A percentile compares a stretch with the other conserved stretches of the same genome.
Evolutionary conservation across 2,888 invertebrate species (phyloP).

Genomic region (Liodrosophila aerea): DNA sequence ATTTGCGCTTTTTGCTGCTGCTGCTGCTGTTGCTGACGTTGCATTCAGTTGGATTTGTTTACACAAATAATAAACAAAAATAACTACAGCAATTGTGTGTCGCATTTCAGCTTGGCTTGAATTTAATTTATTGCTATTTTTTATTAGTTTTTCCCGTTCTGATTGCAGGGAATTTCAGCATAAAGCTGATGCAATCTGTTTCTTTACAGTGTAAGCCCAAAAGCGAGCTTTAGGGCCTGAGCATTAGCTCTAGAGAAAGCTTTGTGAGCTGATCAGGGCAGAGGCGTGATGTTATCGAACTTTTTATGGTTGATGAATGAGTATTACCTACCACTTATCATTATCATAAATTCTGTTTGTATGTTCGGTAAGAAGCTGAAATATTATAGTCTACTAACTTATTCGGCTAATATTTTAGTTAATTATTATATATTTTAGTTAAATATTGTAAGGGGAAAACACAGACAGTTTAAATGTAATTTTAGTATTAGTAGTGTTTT

Average conservation of each 20-base stretch:
- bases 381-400: no score
- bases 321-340: no score
- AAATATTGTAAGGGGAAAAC: no score
- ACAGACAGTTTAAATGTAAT: no score
- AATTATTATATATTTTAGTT: no score
- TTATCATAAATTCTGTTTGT: no score
- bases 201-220: conserved; percentile 10
- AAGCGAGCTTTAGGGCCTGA: not conserved
- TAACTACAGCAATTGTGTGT: conserved; percentile 19
- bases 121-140: conserved; percentile 17
- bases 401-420: no score
- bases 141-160: not conserved
- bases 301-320: no score
- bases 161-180: not conserved
- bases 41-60: conserved; percentile 54
- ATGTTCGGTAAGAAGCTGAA: no score
- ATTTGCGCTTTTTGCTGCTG: conserved; percentile 9
- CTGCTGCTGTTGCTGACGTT: conserved; percentile 31
- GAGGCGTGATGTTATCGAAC: no score
- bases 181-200: conserved; percentile 59
- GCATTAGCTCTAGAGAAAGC: not conserved
- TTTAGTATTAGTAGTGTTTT: no score
- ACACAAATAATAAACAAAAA: conserved; percentile 29
- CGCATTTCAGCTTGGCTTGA: conserved; percentile 12
- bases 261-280: no score